These are phyloP conservation scores for Nycticebus coucang DNA, from an alignment of 2,113 vertebrate genomes.

Conservation along the genomic window DNA sequence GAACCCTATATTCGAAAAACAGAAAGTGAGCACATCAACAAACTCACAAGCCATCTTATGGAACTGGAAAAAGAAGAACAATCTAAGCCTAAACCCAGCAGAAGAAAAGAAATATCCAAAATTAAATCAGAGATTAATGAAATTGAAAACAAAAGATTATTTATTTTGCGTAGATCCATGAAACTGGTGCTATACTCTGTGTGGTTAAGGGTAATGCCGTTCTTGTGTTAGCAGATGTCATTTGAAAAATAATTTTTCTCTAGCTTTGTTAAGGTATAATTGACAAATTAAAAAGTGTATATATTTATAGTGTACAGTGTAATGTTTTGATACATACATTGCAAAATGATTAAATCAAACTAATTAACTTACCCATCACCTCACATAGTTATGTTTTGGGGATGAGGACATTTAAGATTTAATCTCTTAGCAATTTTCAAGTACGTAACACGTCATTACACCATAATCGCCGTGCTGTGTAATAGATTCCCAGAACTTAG, in stretches of 20 bases:
- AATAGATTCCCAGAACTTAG: neutral
- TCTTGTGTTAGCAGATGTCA: neutral
- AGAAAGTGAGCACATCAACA: too few relatives aligned
- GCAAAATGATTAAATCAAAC: neutral
- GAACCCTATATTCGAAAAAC: too few relatives aligned
- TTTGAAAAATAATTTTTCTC: neutral
- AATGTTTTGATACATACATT: neutral
- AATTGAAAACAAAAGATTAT: neutral
- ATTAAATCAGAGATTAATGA: too few relatives aligned
- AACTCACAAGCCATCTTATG: too few relatives aligned
- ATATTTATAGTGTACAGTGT: neutral
- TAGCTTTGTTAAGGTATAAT: neutral
- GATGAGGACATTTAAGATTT: neutral
- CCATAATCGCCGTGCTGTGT: neutral
- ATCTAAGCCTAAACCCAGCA: too few relatives aligned
- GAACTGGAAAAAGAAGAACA: too few relatives aligned
- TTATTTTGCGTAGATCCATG: neutral
- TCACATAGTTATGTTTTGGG: neutral
- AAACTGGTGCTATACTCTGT: neutral
- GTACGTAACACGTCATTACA: neutral
- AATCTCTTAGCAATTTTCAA: constrained; percentile 19
- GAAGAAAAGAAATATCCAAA: too few relatives aligned
- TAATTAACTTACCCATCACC: neutral
- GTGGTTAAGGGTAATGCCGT: neutral
- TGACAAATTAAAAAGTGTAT: neutral